Evolutionary conservation across 2,797 vertebrate genomes (phyloP), one percentile per base, ranked within the genome.

Genomic region (Enteromius fasciolatus): DNA sequence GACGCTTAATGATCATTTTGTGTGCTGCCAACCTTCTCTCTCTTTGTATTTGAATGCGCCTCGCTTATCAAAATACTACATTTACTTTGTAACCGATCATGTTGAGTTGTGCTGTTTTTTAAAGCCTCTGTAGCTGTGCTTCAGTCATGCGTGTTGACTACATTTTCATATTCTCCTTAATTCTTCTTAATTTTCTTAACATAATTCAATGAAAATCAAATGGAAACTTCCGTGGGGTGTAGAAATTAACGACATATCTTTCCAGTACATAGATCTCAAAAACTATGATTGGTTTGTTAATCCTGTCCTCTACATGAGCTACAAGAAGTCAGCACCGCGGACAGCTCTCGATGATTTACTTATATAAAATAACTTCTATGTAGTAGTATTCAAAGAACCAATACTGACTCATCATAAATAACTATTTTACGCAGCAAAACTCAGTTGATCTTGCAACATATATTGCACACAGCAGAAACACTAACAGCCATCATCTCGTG

Each of bases 401-500:
- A 15, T 31, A 7, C 52, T 36, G 33, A 36, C 8, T 73, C 28
- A 31, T 18, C 9, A 31, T 4, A 9, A 48, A 2, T 20, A 14
- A 4, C 61, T 6, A 6, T 78, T 46, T 73, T 39, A 3, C 8
- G 20, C 28, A 36, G 31, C 46, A 52, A 67, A 66, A 81, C 31
- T 4, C 25, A 66, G 14, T 15, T 8, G 23, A 41, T 14, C 5
- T 31, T 11, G 23, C 3, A 66, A 46, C 39, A 31, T n/a, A 31
- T 31, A 57, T 4, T 57, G 33, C 78, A 52, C 46, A 73, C 88
- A 89, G 28, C 85, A 90, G 89, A 85, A 80, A 87, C 85, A 87
- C 83, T 88, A 91, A 88, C 89, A 86, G 81, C 86, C 67, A 81
- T 78, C 39, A 89, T 89, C 80, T 90, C 46, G 50, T 89, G 92